Conservation (phyloP, 30 jellyfish, hydroid and myxozoan genomes). For the Hydra vulgaris region DNA sequence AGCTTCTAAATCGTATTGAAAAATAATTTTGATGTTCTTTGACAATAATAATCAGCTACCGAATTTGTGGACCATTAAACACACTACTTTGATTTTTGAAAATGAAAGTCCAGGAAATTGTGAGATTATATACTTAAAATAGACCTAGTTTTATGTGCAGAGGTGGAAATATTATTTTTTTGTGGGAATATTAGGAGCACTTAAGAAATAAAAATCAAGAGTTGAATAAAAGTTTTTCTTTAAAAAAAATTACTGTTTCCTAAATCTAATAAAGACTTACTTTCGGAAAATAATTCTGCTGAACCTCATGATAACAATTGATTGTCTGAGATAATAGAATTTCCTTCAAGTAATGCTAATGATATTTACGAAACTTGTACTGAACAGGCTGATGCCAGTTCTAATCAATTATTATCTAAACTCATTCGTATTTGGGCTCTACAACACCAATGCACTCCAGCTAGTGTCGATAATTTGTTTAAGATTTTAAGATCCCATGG, state of each 20-base stretch:
- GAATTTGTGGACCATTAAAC: too few species aligned
- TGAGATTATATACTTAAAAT: too few species aligned
- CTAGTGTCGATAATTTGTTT: neutral
- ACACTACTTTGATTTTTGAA: too few species aligned
- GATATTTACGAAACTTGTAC: neutral
- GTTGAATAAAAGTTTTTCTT: neutral
- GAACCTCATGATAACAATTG: neutral
- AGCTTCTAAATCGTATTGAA: too few species aligned
- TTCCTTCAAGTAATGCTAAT: neutral
- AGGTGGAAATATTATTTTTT: too few species aligned
- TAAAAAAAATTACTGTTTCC: neutral
- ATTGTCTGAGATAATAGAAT: neutral
- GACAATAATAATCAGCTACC: too few species aligned
- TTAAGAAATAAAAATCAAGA: neutral
- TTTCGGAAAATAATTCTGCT: neutral
- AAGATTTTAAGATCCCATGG: neutral
- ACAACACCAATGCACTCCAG: neutral
- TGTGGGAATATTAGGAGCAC: too few species aligned
- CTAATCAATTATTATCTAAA: neutral
- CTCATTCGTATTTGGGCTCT: neutral
- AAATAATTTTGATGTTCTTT: too few species aligned
- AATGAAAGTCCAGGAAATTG: too few species aligned
- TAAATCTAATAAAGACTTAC: neutral
- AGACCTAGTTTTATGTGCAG: too few species aligned
- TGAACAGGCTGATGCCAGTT: neutral